These are phyloP conservation scores for Clavelina lepadiformis DNA, from an alignment of 23 tunicate species.

Conservation along the genomic window DNA sequence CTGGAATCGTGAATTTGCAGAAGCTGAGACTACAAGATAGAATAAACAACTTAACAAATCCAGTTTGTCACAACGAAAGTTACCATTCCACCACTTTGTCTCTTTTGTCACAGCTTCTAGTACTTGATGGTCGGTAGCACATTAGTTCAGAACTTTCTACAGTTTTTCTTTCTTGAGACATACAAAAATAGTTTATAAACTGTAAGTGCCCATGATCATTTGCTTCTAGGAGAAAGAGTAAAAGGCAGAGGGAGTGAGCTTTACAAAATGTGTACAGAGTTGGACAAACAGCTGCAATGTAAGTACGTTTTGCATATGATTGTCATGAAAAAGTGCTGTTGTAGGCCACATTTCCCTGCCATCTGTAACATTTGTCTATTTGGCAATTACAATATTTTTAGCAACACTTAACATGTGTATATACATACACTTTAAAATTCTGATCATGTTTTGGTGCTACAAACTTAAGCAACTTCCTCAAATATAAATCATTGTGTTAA, in stretches of 20 bases:
- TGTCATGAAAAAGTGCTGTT: conserved; percentile 6
- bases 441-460: too few species aligned
- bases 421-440: too few species aligned
- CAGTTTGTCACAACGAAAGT: conserved; percentile 36
- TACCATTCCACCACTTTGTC: conserved; percentile 34
- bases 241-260: conserved; percentile 72
- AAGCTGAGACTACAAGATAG: conserved; percentile 53
- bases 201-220: not conserved
- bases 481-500: too few species aligned
- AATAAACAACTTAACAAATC: conserved; percentile 53
- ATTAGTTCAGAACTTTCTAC: not conserved
- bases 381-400: too few species aligned
- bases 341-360: conserved; percentile 18
- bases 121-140: conserved; percentile 64
- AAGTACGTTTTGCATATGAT: conserved; percentile 1
- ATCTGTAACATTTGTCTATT: too few species aligned
- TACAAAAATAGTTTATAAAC: not conserved
- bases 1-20: conserved; percentile 11
- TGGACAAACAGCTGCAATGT: conserved; percentile 80
- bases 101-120: conserved; percentile 35
- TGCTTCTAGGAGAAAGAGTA: conserved; percentile 55
- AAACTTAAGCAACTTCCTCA: too few species aligned
- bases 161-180: not conserved
- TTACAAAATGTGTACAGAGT: conserved; percentile 45
- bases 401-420: too few species aligned